Evolutionary conservation across 2,888 invertebrate genomes (phyloP), one percentile per base, ranked within the genome.

Genomic region (Chaitophorus viminalis): DNA sequence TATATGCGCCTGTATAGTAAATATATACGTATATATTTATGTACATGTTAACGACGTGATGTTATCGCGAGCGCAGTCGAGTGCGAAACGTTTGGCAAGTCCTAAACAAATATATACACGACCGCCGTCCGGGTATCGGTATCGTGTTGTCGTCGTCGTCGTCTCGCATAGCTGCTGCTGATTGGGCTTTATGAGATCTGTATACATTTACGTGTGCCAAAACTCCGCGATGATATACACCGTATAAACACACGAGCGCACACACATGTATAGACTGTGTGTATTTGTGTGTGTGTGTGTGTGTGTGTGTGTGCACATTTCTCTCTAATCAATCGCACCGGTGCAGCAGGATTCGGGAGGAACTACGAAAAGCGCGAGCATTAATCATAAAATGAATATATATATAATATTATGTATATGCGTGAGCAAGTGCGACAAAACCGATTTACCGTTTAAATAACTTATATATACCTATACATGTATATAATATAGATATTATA

Each of bases 21-120:
- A 46, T 46, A 46, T 39, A 39, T 39, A 39, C 11, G 5, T 39
- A 39, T 39, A 39, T 18, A 54, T 54, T 2, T 5, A 54, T 54
- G 54, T 60, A 60, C 60, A 25, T 25, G 60, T 65, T 79, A 36
- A 33, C 33, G 70, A 70, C 68, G 46, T 36, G 83, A 75, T 65
- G 65, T 84, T 84, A 76, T 84, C 83, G 75, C 46, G 65, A 31
- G 39, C 25, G 75, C 83, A 39, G 65, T 31, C 25, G 75, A 75
- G 75, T 31, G 83, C 75, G 60, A 65, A 84, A 84, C 83, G 83
- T 76, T 75, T 36, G 83, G 83, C 83, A 39, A 84, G 83, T 84
- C 83, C 83, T 84, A 84, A 84, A 84, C 83, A 84, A 84, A 84
- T 84, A 82, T 54, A 70, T 39, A 36, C 36, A 60, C 52, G 82